Evolutionary conservation across 2,888 invertebrate species (phyloP), one percentile per base, ranked within the genome.

Genomic region (Agrochola macilenta): DNA sequence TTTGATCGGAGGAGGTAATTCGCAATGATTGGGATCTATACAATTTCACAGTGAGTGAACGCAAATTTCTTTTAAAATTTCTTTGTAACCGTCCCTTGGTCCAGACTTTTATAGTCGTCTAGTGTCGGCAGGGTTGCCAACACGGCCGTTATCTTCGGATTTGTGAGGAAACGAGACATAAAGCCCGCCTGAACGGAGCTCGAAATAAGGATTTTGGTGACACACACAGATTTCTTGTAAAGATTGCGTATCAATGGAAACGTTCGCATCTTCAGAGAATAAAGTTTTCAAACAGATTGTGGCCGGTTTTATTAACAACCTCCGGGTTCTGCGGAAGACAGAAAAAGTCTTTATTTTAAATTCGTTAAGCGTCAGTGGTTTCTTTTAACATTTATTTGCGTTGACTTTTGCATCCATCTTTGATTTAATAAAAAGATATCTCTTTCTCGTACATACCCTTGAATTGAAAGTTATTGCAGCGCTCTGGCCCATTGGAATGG

Each of bases 161-260:
- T 94, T 93, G 91, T 92, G 90, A 91, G 89, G 89, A 92, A 93
- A 93, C 92, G 92, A 93, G 92, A 93, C 93, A 90, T 91, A 93
- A 93, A 94, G 92, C 93, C 89, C 86, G 88, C 88, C 89, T 90
- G 90, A 92, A 92, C 91, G 92, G 89, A 91, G 91, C 89, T 90
- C 88, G 87, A 86, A 89, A 89, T 90, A 91, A 89, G 90, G 91
- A 91, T 91, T 90, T 92, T 89, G 89, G 91, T 89, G 90, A 91
- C 92, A 90, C 89, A 83, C 83, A 88, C 86, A 89, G 91, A 92
- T 92, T 89, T 78, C 87, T 82, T 89, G 88, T 87, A 90, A 74
- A 91, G 92, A 92, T 92, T 91, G 89, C 85, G 88, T 90, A 91
- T 91, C 91, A 87, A 89, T 86, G 85, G 82, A 85, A 88, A 83